These are phyloP conservation scores for Anarrhichthys ocellatus DNA, from an alignment of 2,113 vertebrate species.

Conservation along the genomic window DNA sequence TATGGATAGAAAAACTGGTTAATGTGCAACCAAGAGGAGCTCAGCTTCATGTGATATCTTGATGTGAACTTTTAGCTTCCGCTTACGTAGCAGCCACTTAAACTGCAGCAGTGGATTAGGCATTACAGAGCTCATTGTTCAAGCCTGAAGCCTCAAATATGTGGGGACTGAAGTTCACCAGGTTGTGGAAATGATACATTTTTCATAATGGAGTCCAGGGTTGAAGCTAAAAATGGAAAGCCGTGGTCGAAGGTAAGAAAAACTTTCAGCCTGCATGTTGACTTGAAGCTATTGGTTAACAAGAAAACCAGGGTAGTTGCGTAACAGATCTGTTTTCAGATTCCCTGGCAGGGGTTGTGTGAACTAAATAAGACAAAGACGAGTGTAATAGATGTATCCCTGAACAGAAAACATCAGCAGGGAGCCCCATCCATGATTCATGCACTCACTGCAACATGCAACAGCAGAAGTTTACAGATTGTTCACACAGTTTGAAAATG, in stretches of 20 bases:
- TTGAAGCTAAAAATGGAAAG: conserved; percentile 19
- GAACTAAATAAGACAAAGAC: conserved; percentile 41
- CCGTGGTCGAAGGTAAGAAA: conserved; percentile 66
- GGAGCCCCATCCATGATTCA: conserved; percentile 31
- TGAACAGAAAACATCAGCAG: conserved; percentile 31
- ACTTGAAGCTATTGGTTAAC: neutral
- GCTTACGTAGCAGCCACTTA: conserved; percentile 57
- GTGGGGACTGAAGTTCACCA: conserved; percentile 3
- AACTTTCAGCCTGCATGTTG: conserved; percentile 5
- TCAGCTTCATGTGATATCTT: conserved; percentile 67
- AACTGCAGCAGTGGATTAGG: conserved; percentile 65
- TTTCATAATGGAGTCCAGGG: conserved; percentile 51
- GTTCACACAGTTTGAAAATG: conserved; percentile 35
- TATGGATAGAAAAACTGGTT: conserved; percentile 59
- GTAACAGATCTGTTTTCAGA: conserved; percentile 31
- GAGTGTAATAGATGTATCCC: conserved; percentile 8
- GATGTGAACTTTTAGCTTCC: conserved; percentile 67
- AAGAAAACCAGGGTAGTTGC: conserved; percentile 33
- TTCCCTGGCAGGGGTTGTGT: conserved; percentile 25
- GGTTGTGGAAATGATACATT: neutral
- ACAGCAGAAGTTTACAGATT: conserved; percentile 19
- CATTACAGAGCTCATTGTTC: conserved; percentile 58
- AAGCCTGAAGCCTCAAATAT: conserved; percentile 40
- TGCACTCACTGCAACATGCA: conserved; percentile 5
- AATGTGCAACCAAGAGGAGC: conserved; percentile 71